A percentile compares a stretch with the other conserved stretches of the same genome.
Evolutionary conservation across 1,140 invertebrate species (phyloP).

Genomic region (Amyelois transitella): DNA sequence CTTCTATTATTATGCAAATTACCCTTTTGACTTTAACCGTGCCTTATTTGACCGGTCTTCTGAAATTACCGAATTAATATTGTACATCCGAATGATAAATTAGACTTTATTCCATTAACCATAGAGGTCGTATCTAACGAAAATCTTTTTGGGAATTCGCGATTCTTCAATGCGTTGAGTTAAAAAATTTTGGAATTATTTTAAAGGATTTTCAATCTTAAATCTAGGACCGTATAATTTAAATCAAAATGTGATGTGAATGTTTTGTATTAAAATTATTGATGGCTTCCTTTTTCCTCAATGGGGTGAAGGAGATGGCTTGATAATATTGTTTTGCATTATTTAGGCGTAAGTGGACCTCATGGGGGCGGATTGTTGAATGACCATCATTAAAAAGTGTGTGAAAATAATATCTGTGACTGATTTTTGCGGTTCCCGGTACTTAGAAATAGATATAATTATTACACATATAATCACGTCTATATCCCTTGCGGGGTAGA

Average conservation of each 20-base stretch:
- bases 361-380: constrained; percentile 34
- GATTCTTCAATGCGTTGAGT: background rate
- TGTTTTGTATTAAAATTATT: constrained; percentile 17
- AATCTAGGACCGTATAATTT: constrained; percentile 5
- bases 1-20: constrained; percentile 67
- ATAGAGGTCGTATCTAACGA: background rate
- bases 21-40: constrained; percentile 57
- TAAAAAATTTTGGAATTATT: background rate
- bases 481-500: no score
- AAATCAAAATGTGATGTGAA: background rate
- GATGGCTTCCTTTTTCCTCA: constrained; percentile 29
- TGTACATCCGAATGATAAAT: background rate
- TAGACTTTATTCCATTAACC: background rate
- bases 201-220: constrained; percentile 7
- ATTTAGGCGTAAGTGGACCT: constrained; percentile 26
- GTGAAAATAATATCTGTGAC: constrained; percentile 14
- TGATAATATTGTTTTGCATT: constrained; percentile 32
- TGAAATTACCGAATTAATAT: constrained; percentile 16
- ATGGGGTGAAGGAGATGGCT: constrained; percentile 27
- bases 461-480: no score
- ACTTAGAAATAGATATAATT: no score
- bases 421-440: no score
- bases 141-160: background rate
- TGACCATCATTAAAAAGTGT: constrained; percentile 26
- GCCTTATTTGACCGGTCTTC: constrained; percentile 36